These are phyloP conservation scores for Tinea trinotella DNA, from an alignment of 2,888 invertebrate species.

Conservation along the genomic window DNA sequence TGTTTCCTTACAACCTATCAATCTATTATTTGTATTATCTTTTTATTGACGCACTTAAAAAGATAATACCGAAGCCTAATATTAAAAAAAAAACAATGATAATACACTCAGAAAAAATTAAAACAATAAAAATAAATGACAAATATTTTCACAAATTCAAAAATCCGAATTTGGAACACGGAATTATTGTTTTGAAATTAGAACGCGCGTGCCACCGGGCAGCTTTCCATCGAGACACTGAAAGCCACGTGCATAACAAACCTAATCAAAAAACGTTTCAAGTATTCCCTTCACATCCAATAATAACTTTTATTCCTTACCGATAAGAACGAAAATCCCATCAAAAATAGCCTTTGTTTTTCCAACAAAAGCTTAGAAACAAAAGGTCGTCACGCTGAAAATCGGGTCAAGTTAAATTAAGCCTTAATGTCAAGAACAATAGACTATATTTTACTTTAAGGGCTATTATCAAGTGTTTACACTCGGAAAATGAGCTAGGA, in stretches of 20 bases:
- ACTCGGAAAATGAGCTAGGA: not conserved
- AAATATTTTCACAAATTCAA: not conserved
- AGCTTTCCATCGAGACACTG: constrained; percentile 42
- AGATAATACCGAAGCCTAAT: not conserved
- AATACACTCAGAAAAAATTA: not conserved
- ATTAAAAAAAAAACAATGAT: not conserved
- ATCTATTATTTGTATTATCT: not conserved
- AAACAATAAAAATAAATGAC: not conserved
- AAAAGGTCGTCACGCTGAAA: constrained; percentile 4
- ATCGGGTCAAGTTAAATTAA: not conserved
- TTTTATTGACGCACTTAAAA: not conserved
- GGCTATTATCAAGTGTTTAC: not conserved
- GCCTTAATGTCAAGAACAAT: not conserved
- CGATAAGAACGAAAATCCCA: not conserved
- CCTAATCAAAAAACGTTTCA: constrained; percentile 9
- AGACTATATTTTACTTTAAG: not conserved
- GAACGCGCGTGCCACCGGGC: constrained; percentile 13
- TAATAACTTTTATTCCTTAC: not conserved
- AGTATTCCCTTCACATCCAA: not conserved
- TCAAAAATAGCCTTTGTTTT: not conserved
- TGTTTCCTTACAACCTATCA: not conserved
- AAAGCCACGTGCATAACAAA: constrained; percentile 42
- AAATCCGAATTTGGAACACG: not conserved
- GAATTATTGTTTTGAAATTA: constrained; percentile 7
- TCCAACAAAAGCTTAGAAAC: constrained; percentile 3